Conservation (phyloP, 2,113 vertebrate species). For the Mellivora capensis region DNA sequence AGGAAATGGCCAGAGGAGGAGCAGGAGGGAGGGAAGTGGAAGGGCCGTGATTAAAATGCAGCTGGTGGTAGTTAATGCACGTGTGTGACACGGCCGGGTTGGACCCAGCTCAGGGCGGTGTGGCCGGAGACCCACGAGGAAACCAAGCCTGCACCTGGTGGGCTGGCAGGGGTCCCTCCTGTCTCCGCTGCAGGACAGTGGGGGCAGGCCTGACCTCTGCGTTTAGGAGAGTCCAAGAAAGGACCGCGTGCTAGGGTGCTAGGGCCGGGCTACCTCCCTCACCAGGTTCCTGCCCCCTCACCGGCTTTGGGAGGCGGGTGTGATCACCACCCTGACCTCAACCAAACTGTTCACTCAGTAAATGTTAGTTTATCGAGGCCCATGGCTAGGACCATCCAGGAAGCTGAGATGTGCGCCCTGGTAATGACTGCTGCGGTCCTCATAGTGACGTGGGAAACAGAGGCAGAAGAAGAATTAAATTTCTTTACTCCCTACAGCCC, state of each 20-base stretch:
- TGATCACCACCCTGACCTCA: background rate
- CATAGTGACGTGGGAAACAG: background rate
- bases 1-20: background rate
- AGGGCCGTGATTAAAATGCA: accelerated
- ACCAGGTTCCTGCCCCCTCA: accelerated
- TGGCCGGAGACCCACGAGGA: background rate
- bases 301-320: background rate
- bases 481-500: background rate
- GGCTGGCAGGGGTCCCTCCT: background rate
- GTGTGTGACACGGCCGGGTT: accelerated
- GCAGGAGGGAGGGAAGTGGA: background rate
- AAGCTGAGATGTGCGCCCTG: background rate
- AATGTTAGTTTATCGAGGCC: background rate
- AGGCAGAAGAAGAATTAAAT: background rate
- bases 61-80: background rate
- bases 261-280: background rate
- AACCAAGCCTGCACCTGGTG: background rate
- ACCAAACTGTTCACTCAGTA: background rate
- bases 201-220: background rate
- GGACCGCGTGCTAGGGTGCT: background rate
- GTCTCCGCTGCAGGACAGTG: background rate
- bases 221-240: no score
- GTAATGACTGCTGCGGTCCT: background rate
- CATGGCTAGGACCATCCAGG: background rate
- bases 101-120: background rate